Conservation (phyloP, 2,113 vertebrate genomes). For the Corynorhinus townsendii region DNA sequence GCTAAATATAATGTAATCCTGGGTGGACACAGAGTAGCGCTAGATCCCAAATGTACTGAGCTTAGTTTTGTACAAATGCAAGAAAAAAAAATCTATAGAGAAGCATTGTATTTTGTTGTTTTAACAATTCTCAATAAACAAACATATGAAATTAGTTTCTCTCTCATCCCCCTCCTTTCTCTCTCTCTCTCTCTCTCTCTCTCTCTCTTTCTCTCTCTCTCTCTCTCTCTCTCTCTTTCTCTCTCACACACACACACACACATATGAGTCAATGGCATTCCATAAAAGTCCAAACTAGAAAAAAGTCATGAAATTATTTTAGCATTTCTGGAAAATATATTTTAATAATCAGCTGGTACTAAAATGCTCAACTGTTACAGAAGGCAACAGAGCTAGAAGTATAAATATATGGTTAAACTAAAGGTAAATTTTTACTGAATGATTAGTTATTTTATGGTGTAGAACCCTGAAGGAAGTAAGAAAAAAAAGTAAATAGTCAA, state of each 20-base stretch:
- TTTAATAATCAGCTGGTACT: not conserved
- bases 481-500: not conserved
- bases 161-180: not conserved
- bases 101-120: not conserved
- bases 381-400: not conserved
- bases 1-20: not conserved
- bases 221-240: not conserved
- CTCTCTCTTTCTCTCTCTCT: not conserved
- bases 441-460: not conserved
- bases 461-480: not conserved
- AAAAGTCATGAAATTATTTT: not conserved
- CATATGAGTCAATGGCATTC: not conserved
- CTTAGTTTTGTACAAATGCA: not conserved
- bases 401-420: not conserved
- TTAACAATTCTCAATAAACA: not conserved
- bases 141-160: not conserved
- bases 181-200: not conserved
- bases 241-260: not conserved
- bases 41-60: not conserved
- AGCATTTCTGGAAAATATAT: not conserved
- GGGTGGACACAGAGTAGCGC: not conserved
- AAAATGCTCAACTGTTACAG: not conserved
- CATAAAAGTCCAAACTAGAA: not conserved
- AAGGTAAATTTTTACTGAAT: not conserved
- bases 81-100: not conserved